Percentiles rank a stretch among this genome's conserved stretches.
Evolutionary conservation across 1,140 invertebrate genomes (phyloP).

Genomic region (Antheraea pernyi): DNA sequence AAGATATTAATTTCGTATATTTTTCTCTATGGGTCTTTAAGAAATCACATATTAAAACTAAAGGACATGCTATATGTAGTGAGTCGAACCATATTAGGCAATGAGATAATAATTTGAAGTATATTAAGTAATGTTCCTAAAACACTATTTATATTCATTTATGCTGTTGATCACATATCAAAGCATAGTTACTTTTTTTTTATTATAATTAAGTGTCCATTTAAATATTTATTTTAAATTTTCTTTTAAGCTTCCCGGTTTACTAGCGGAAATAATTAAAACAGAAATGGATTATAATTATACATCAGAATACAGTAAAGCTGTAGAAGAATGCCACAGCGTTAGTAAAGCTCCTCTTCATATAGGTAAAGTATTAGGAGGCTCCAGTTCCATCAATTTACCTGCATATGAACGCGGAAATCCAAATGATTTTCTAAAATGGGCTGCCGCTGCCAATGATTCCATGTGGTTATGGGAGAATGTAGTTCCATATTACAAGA

Average conservation of each 20-base stretch:
- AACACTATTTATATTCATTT: too few species aligned
- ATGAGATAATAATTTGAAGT: too few species aligned
- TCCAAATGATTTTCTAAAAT: slow-evolving; percentile 84
- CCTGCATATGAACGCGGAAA: slow-evolving; percentile 89
- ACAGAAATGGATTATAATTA: slow-evolving; percentile 30
- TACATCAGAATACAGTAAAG: slow-evolving; percentile 14
- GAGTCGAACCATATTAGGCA: too few species aligned
- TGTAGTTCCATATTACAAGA: slow-evolving; percentile 52
- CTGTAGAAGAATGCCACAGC: slow-evolving; percentile 14
- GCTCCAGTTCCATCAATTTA: slow-evolving; percentile 85
- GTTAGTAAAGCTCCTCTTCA: slow-evolving; percentile 12
- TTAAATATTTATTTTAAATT: not conserved
- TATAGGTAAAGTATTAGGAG: slow-evolving; percentile 81
- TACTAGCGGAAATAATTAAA: not conserved
- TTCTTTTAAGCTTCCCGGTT: slow-evolving; percentile 6
- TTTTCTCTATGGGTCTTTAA: too few species aligned
- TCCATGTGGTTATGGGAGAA: slow-evolving; percentile 81
- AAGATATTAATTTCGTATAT: too few species aligned
- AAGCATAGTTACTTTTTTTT: too few species aligned
- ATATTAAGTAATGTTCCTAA: too few species aligned
- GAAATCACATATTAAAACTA: too few species aligned
- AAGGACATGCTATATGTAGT: too few species aligned
- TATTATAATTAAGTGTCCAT: too few species aligned
- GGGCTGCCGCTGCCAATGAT: slow-evolving; percentile 80
- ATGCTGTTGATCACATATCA: too few species aligned